Evolutionary conservation across 2,797 vertebrate genomes (phyloP).

Genomic region (Gadopsis marmoratus): DNA sequence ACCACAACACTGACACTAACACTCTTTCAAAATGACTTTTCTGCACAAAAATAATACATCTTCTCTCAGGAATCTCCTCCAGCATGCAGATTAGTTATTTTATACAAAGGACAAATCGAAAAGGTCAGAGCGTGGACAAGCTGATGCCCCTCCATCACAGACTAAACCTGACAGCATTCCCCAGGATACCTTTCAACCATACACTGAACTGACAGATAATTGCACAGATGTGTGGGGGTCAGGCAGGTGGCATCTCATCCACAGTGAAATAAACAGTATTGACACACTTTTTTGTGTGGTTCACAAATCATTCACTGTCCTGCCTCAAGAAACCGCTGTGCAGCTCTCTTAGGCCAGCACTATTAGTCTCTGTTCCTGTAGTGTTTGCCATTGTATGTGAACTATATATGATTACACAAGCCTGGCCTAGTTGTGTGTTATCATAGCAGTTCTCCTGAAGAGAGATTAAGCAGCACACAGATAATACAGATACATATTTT

Average conservation of each 20-base stretch:
- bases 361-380: neutral
- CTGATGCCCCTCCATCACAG: constrained; percentile 14
- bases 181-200: neutral
- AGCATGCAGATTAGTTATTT: constrained; percentile 25
- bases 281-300: constrained; percentile 14
- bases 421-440: constrained; percentile 7
- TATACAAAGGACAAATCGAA: constrained; percentile 39
- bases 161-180: constrained; percentile 35
- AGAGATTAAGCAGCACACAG: neutral
- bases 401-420: constrained; percentile 1
- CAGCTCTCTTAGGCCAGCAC: neutral
- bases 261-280: constrained; percentile 25
- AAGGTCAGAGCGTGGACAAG: constrained; percentile 41
- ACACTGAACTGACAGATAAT: constrained; percentile 21
- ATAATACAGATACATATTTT: constrained; percentile 21
- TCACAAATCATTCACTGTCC: neutral
- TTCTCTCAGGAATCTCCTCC: constrained; percentile 16
- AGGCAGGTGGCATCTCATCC: constrained; percentile 10
- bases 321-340: neutral
- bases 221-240: constrained; percentile 6
- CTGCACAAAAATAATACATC: constrained; percentile 5
- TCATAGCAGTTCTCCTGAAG: neutral
- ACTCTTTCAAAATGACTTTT: constrained; percentile 23
- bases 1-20: neutral
- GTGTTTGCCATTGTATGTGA: constrained; percentile 21